Base-by-base conservation (phyloP, 1,140 invertebrate species). In the Pseudomyrmex cubaensis region DNA sequence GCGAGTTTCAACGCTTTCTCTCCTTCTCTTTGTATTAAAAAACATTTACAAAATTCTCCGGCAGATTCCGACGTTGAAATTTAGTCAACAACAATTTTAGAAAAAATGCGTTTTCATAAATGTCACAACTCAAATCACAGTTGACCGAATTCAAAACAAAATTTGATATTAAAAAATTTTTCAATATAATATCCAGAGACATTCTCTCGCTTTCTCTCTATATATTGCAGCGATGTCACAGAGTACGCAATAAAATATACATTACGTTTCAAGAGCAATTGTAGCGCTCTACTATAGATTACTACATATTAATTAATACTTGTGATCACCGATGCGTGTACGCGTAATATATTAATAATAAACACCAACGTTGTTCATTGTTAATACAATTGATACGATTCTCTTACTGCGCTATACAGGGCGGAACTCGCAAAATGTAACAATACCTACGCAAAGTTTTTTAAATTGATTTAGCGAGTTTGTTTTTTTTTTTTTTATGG, bases 391-490 rank as follows among this genome's bases (percentile, higher is more conserved):
- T 25, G 44, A 76, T 20, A 44, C 59, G 70, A 3, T 69, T 57
- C 5, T 54, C 50, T 25, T 50, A 35, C 50, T 80, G 15, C 52
- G 9, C 52, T 66, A 64, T 54, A 46, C 22, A 69, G 75, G 50
- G 20, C 62, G 17, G 13, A 72, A 72, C 54, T 70, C 59, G 44
- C 17, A 62, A 61, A 80, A 72, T 80, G 50, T 59, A 80, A 78
- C 54, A 80, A 70, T n/a, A 50, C 0, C 35, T 35, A 54, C 54
- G 17, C 76, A 48, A 59, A 35, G 20, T 35, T 35, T 52, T 75
- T 22, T 59, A 80, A 59, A 72, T 46, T 56, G 15, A 9, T 57
- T 70, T 22, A 48, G 57, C 66, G 54, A 61, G 35, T 35, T 35
- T 35, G 35, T 13, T 25, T 35, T 12, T 67, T 20, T 20, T 20